Conservation (phyloP, 2,888 invertebrate species). For the Thyatira batis region DNA sequence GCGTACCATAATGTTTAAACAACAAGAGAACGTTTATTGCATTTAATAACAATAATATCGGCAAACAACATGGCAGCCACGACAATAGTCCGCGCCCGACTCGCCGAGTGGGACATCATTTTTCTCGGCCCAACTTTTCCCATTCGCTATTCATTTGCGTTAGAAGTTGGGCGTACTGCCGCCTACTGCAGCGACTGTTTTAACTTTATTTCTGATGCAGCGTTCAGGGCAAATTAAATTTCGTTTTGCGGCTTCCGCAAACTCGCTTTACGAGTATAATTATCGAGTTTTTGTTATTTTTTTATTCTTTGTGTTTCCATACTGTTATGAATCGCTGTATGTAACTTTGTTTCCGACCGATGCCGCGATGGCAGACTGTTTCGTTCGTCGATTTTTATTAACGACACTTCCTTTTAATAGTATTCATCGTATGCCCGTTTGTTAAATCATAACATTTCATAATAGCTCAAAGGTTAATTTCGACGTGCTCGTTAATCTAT, state of each 20-base stretch:
- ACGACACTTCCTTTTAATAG: background rate
- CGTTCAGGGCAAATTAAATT: constrained; percentile 83
- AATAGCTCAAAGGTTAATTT: constrained; percentile 21
- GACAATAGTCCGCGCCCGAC: constrained; percentile 59
- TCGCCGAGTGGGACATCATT: constrained; percentile 76
- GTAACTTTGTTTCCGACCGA: constrained; percentile 55
- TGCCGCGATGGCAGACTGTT: constrained; percentile 40
- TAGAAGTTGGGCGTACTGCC: constrained; percentile 77
- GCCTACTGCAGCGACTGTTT: constrained; percentile 80
- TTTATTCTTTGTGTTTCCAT: constrained; percentile 33
- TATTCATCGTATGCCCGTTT: constrained; percentile 11
- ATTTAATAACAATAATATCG: constrained; percentile 73
- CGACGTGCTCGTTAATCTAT: constrained; percentile 29
- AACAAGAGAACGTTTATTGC: constrained; percentile 51
- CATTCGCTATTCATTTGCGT: constrained; percentile 83
- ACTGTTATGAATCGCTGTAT: constrained; percentile 59
- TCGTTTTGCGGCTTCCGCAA: constrained; percentile 81
- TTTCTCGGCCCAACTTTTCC: constrained; percentile 80
- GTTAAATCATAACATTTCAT: constrained; percentile 15
- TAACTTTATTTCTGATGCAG: constrained; percentile 83
- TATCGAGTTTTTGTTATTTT: constrained; percentile 59
- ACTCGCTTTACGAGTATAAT: constrained; percentile 76
- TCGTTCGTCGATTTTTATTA: constrained; percentile 32
- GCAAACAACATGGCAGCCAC: constrained; percentile 54
- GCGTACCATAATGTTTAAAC: constrained; percentile 30